Evolutionary conservation across 2,797 vertebrate species (phyloP).

Genomic region (Sorex maritimensis): DNA sequence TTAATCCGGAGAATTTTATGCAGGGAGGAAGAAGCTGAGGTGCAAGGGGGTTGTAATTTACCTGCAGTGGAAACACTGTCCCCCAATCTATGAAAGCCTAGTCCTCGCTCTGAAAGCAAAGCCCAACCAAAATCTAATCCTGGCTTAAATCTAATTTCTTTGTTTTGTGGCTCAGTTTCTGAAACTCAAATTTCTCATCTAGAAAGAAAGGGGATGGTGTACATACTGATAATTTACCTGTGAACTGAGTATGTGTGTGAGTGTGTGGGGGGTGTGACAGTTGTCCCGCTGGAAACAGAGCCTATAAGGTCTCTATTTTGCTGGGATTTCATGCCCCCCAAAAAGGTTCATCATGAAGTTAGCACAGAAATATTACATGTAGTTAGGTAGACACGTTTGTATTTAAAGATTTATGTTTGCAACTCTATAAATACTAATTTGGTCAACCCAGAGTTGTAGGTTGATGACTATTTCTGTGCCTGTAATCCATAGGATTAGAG

Average conservation of each 20-base stretch:
- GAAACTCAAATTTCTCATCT: constrained; percentile 69
- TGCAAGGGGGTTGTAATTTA: constrained; percentile 66
- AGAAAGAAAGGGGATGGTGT: background rate
- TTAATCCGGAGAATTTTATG: constrained; percentile 64
- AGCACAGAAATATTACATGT: constrained; percentile 39
- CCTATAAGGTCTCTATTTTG: constrained; percentile 16
- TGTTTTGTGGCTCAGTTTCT: constrained; percentile 68
- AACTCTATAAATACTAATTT: constrained; percentile 58
- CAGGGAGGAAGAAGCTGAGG: constrained; percentile 61
- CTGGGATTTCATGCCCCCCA: constrained; percentile 40
- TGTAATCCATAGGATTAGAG: constrained; percentile 10
- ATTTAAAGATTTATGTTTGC: constrained; percentile 55
- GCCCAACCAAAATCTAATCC: constrained; percentile 67
- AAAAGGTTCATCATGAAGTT: constrained; percentile 39
- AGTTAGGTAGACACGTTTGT: constrained; percentile 43
- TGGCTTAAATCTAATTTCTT: constrained; percentile 69
- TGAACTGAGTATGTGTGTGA: background rate
- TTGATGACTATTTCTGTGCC: constrained; percentile 38
- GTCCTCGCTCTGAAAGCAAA: constrained; percentile 64
- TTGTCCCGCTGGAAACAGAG: constrained; percentile 38
- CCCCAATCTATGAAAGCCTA: constrained; percentile 48
- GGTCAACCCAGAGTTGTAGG: constrained; percentile 49
- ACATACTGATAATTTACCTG: constrained; percentile 33
- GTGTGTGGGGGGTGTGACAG: background rate
- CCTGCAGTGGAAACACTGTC: background rate